phyloP scores from a whole-genome alignment of 2,888 invertebrate species.

The Alitta virens region DNA sequence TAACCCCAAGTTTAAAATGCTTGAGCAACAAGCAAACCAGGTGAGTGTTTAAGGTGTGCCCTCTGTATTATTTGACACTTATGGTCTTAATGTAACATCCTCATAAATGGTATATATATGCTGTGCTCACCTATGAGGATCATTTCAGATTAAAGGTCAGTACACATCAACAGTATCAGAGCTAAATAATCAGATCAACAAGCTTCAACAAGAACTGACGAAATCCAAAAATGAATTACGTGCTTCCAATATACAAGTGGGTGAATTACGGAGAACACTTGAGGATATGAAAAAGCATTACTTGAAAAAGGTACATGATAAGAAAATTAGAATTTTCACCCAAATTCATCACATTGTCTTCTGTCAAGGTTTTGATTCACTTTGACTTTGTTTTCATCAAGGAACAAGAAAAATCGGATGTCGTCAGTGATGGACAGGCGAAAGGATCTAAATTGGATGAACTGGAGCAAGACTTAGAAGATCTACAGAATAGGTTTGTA shows the following conservation, averaged over 20 bases:
- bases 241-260: constrained; percentile 35
- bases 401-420: constrained; percentile 10
- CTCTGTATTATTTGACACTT: too few relatives aligned
- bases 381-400: not conserved
- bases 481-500: constrained; percentile 23
- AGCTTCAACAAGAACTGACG: constrained; percentile 43
- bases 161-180: constrained; percentile 46
- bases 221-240: constrained; percentile 36
- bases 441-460: constrained; percentile 39
- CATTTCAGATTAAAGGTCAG: constrained; percentile 40
- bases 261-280: constrained; percentile 42
- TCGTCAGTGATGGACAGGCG: constrained; percentile 32
- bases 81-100: too few relatives aligned
- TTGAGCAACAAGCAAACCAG: constrained; percentile 46
- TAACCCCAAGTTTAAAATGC: constrained; percentile 44
- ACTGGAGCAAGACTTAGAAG: constrained; percentile 40
- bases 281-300: constrained; percentile 44
- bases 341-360: not conserved
- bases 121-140: too few relatives aligned
- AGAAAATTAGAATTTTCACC: too few relatives aligned
- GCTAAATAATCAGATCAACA: constrained; percentile 41
- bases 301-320: constrained; percentile 5
- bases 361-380: not conserved
- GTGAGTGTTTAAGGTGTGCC: too few relatives aligned
- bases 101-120: too few relatives aligned